phyloP scores from a whole-genome alignment of 2,888 invertebrate genomes.

The Minunthozetes semirufus region DNA sequence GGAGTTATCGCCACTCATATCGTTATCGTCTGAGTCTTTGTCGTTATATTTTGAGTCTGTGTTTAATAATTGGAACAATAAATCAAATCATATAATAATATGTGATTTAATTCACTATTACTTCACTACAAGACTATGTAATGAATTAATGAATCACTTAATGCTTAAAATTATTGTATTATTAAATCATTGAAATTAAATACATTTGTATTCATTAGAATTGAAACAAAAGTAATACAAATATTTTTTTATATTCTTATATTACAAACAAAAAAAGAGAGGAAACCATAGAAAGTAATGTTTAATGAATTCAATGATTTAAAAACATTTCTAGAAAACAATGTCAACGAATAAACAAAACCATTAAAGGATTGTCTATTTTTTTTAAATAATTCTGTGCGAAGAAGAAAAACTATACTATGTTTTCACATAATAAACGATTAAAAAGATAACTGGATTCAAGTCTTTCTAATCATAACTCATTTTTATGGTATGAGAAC shows the following conservation, averaged over 20 bases:
- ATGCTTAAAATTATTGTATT: too few relatives aligned
- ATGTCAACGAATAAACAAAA: conserved; percentile 5
- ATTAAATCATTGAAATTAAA: too few relatives aligned
- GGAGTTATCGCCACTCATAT: neutral
- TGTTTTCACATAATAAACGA: neutral
- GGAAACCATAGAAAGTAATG: neutral
- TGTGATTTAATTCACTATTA: too few relatives aligned
- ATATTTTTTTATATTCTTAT: neutral
- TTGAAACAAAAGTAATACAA: neutral
- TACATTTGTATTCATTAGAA: too few relatives aligned
- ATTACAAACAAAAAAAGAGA: too few relatives aligned
- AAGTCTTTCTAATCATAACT: neutral
- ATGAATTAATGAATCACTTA: too few relatives aligned
- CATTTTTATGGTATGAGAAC: too few relatives aligned
- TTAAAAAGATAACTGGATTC: neutral
- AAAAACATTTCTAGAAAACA: neutral
- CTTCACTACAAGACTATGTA: too few relatives aligned
- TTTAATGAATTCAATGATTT: neutral
- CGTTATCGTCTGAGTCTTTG: neutral
- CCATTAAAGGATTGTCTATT: neutral
- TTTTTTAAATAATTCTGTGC: neutral
- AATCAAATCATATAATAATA: too few relatives aligned
- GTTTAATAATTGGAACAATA: too few relatives aligned
- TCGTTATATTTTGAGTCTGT: neutral
- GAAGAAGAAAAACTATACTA: neutral